A percentile compares a stretch with the other conserved stretches of the same genome.
These are phyloP conservation scores for Palythoa heliodiscus DNA, from an alignment of 92 coral and sea anemone species.

Conservation along the genomic window DNA sequence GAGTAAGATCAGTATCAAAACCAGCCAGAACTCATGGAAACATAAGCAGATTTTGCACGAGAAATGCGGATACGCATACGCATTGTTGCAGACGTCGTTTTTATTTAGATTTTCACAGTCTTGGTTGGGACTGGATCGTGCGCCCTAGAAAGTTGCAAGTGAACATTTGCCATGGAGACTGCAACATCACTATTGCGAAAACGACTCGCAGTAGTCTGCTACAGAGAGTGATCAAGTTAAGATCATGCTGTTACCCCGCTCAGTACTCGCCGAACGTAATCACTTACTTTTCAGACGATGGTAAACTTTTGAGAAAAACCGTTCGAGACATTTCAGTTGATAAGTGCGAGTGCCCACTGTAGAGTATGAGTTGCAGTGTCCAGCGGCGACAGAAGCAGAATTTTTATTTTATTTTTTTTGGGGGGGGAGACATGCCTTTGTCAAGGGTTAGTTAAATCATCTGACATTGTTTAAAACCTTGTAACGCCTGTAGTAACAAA, in stretches of 20 bases:
- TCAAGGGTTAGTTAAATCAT: no score
- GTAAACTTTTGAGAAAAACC: neutral
- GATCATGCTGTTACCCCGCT: conserved; percentile 18
- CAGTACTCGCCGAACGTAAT: neutral
- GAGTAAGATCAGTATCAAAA: neutral
- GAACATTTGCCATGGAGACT: conserved; percentile 14
- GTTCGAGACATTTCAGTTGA: conserved; percentile 27
- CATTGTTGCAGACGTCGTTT: conserved; percentile 5
- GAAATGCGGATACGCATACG: no score
- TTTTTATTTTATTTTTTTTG: no score
- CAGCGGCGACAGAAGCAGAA: no score
- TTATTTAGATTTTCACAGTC: neutral
- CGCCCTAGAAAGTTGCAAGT: neutral
- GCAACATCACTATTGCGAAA: neutral
- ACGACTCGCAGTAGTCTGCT: neutral
- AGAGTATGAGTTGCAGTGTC: no score
- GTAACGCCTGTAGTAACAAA: no score
- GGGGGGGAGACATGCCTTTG: no score
- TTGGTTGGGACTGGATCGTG: conserved; percentile 32
- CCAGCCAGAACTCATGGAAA: neutral
- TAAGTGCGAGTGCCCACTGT: conserved; percentile 21
- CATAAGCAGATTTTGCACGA: neutral
- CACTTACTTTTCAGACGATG: neutral
- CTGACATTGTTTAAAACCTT: no score
- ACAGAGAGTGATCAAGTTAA: neutral